Evolutionary conservation across 2,888 invertebrate species (phyloP).

Genomic region (Platypus cylindrus): DNA sequence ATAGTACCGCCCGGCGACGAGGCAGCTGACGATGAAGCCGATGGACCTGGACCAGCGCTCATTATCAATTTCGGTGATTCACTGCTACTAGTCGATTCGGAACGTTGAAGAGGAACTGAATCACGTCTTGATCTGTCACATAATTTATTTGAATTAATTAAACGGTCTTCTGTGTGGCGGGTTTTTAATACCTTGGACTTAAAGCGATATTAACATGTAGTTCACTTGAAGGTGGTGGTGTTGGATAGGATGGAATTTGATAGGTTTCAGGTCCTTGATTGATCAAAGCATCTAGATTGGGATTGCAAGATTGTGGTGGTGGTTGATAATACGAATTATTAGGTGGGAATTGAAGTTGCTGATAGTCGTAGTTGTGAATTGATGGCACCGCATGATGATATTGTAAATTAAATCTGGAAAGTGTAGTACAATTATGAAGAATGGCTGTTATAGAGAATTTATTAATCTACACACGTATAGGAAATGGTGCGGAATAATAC

Average conservation of each 20-base stretch:
- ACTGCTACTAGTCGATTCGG: slow-evolving; percentile 67
- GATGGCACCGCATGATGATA: slow-evolving; percentile 41
- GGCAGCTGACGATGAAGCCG: slow-evolving; percentile 56
- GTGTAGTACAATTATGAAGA: background rate
- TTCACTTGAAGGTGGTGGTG: slow-evolving; percentile 49
- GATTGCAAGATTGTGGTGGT: slow-evolving; percentile 46
- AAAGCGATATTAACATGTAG: slow-evolving; percentile 53
- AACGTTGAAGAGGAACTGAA: slow-evolving; percentile 65
- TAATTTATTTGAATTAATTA: too few relatives aligned
- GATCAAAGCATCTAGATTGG: slow-evolving; percentile 37
- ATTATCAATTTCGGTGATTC: slow-evolving; percentile 57
- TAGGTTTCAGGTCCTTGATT: slow-evolving; percentile 47
- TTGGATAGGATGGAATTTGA: slow-evolving; percentile 45
- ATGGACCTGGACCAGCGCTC: slow-evolving; percentile 42
- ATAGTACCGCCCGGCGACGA: slow-evolving; percentile 40
- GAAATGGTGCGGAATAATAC: too few relatives aligned
- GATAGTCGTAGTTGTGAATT: slow-evolving; percentile 47
- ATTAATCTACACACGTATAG: too few relatives aligned
- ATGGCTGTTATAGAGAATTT: too few relatives aligned
- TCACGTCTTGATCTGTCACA: slow-evolving; percentile 46
- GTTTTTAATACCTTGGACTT: slow-evolving; percentile 35
- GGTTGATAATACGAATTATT: slow-evolving; percentile 44
- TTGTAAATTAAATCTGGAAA: slow-evolving; percentile 52
- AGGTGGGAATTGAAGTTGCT: slow-evolving; percentile 40
- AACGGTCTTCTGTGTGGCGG: background rate